Evolutionary conservation across 2,797 vertebrate genomes (phyloP).

Genomic region (Naso thynnoides): DNA sequence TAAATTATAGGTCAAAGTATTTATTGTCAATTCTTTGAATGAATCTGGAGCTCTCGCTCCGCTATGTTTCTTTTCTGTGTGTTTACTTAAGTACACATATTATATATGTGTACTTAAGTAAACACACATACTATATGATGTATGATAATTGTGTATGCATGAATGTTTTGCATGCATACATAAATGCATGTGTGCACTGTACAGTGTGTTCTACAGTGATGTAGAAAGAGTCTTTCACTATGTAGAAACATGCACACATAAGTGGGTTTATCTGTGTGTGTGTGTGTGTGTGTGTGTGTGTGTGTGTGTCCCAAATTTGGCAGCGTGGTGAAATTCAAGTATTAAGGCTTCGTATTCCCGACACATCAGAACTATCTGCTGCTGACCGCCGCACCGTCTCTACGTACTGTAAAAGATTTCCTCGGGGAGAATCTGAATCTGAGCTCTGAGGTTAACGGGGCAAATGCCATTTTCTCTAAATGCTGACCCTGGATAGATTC

Average conservation of each 20-base stretch:
- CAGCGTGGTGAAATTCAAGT: slow-evolving; percentile 2
- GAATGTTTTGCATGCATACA: neutral
- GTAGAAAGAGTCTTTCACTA: neutral
- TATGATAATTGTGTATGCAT: neutral
- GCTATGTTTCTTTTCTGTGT: slow-evolving; percentile 5
- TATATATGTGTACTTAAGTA: neutral
- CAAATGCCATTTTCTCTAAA: slow-evolving; percentile 61
- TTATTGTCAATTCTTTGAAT: slow-evolving; percentile 26
- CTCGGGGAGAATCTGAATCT: slow-evolving; percentile 20
- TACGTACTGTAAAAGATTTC: slow-evolving; percentile 22
- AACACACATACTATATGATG: neutral
- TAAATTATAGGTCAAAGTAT: slow-evolving; percentile 36
- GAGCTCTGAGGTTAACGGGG: slow-evolving; percentile 49
- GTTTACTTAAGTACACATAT: too few species aligned
- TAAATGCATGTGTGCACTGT: neutral
- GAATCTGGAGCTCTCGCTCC: slow-evolving; percentile 8
- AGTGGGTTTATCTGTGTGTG: neutral
- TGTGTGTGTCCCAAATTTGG: slow-evolving; percentile 15
- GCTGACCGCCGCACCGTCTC: neutral
- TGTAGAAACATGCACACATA: neutral
- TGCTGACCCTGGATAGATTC: slow-evolving; percentile 56
- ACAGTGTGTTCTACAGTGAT: neutral
- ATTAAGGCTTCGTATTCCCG: slow-evolving; percentile 16
- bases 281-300: neutral
- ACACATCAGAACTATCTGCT: slow-evolving; percentile 11